phyloP scores from a whole-genome alignment of 1,140 invertebrate genomes.

The Chlorops oryzae region DNA sequence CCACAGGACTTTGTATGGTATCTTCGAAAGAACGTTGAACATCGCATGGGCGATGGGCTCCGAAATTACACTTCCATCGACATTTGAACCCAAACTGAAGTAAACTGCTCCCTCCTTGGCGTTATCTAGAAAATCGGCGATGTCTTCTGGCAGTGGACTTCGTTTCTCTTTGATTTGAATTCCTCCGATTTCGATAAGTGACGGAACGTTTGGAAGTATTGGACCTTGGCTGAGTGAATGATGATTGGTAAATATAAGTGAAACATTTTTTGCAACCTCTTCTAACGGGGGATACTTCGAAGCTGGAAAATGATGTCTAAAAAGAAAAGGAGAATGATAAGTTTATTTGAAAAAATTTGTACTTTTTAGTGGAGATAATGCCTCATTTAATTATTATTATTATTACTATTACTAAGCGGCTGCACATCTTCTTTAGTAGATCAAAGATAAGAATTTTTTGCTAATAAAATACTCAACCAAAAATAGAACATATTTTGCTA shows the following conservation, averaged over 20 bases:
- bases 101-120: conserved; percentile 52
- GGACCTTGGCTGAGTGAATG: conserved; percentile 38
- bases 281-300: conserved; percentile 27
- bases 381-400: no score
- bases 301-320: conserved; percentile 24
- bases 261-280: conserved; percentile 24
- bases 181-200: conserved; percentile 47
- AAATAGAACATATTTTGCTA: no score
- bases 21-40: conserved; percentile 41
- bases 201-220: conserved; percentile 40
- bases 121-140: conserved; percentile 43
- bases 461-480: no score
- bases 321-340: neutral
- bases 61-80: conserved; percentile 45
- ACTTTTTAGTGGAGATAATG: no score
- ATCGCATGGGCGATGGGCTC: conserved; percentile 37
- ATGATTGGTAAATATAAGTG: conserved; percentile 30
- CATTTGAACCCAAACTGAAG: conserved; percentile 55
- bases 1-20: conserved; percentile 48
- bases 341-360: neutral
- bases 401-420: no score
- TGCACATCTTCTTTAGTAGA: no score
- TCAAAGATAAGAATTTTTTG: no score
- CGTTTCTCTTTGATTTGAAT: conserved; percentile 35
- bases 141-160: conserved; percentile 12